Conservation (phyloP, 1,140 invertebrate species). For the Drosophila biarmipes region DNA sequence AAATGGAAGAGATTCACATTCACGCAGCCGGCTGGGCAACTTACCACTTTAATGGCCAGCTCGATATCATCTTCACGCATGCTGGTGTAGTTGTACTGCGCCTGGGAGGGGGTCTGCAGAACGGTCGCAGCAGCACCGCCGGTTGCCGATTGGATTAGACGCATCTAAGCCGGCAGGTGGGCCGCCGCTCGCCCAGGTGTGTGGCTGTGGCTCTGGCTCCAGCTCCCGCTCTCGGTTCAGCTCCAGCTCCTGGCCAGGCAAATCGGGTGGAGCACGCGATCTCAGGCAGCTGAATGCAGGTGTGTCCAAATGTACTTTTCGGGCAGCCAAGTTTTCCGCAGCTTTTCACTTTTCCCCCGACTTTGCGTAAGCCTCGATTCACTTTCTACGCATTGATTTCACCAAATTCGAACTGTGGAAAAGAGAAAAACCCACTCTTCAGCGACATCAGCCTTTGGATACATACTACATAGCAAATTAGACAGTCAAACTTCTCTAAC, state of each 20-base stretch:
- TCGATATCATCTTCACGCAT: conserved; percentile 97
- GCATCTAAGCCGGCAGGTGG: conserved; percentile 60
- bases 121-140: conserved; percentile 71
- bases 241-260: conserved; percentile 15
- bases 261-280: conserved; percentile 26
- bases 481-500: conserved; percentile 17
- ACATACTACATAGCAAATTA: conserved; percentile 7
- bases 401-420: conserved; percentile 70
- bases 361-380: conserved; percentile 64
- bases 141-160: conserved; percentile 79
- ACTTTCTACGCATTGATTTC: conserved; percentile 82
- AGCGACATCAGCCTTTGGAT: conserved; percentile 27
- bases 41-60: conserved; percentile 93
- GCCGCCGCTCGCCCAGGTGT: conserved; percentile 43
- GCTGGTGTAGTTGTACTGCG: conserved; percentile 78
- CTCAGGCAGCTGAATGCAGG: conserved; percentile 1
- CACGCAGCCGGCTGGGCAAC: conserved; percentile 23
- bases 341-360: conserved; percentile 64
- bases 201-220: conserved; percentile 10
- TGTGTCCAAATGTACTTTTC: conserved; percentile 18
- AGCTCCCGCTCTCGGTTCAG: conserved; percentile 15
- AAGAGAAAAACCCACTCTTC: conserved; percentile 60
- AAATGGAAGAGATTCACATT: conserved; percentile 22
- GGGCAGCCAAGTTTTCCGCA: conserved; percentile 34
- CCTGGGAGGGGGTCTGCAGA: conserved; percentile 70